Percentiles rank a stretch among this genome's conserved stretches.
phyloP scores from a whole-genome alignment of 1,140 invertebrate genomes.

The Thereuonema tuberculata region DNA sequence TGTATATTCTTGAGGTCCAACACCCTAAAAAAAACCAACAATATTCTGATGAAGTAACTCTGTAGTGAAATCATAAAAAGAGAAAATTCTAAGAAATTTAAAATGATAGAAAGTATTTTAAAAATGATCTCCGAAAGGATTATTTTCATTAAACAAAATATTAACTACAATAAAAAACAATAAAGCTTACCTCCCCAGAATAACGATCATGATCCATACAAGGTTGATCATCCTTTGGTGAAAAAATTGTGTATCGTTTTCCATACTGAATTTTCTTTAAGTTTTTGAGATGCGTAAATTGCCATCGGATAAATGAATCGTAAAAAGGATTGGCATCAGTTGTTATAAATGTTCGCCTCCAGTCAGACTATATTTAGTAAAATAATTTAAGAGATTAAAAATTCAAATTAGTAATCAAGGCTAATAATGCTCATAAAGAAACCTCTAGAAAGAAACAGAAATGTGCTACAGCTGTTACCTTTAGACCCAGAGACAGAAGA shows the following conservation, averaged over 20 bases:
- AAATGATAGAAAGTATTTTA: no score
- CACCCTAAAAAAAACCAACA: conserved; percentile 42
- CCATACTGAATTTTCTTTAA: conserved; percentile 89
- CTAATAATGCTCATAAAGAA: no score
- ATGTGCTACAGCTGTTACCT: no score
- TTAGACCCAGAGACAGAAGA: no score
- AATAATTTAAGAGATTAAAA: no score
- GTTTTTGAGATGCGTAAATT: conserved; percentile 77
- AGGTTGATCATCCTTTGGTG: conserved; percentile 90
- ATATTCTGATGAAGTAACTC: neutral
- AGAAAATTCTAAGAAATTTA: no score
- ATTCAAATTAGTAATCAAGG: no score
- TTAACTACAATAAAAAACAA: no score
- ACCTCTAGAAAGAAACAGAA: no score
- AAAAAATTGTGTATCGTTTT: conserved; percentile 94
- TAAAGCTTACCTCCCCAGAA: conserved; percentile 54
- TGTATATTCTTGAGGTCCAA: conserved; percentile 96
- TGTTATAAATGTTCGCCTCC: conserved; percentile 92
- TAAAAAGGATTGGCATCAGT: conserved; percentile 96
- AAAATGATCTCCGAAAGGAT: no score
- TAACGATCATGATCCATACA: conserved; percentile 99
- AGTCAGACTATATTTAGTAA: no score
- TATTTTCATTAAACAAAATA: conserved; percentile 8
- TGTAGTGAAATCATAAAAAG: no score
- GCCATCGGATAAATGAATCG: conserved; percentile 97